Base-by-base conservation (phyloP, 2,113 vertebrate genomes). In the Sinocyclocheilus maitianheensis region DNA sequence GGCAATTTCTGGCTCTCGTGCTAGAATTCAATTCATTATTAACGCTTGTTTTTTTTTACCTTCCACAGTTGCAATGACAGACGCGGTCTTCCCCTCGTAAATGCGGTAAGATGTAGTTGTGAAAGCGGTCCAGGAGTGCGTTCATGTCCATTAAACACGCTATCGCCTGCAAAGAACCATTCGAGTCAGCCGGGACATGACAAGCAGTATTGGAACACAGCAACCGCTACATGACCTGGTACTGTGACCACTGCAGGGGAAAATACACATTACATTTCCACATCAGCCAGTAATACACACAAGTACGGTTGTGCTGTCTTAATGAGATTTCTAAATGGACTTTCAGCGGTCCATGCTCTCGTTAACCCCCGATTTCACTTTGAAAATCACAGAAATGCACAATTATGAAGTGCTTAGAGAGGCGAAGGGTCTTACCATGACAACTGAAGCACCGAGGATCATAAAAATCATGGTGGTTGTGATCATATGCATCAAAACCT, bases 141-240 rank as follows among this genome's bases (percentile, higher is more conserved):
- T 99, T 99, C 98, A 99, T 99, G 96, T 99, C 98, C 97, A 99
- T 98, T 96, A 99, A 97, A 96, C 98, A 99, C 95, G 98, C 98
- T 95, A 99, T 97, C 95, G 98, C 98, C 98, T 99, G 97, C 94
- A 97, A 94, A 97, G 95, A 98, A 96, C 93, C 96, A 96, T 92
- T 93, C 92, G 88, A 95, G 94, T 97, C 95, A 97, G 92, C 94
- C 94, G 95, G 95, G 94, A 96, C 95, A 96, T 95, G 95, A 95
- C 95, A 95, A 90, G 92, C 93, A 93, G 91, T 93, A 91, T 89
- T 91, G 90, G 92, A 94, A 92, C 84, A 93, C 90, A 93, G 84
- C 91, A 93, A 87, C 92, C 90, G 93, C 93, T 92, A 92, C n/a
- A 89, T 80, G 89, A 90, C 77, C 80, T 86, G 80, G 72, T 86